Conservation (phyloP, 2,888 invertebrate species). For the Dendrolimus pini region DNA sequence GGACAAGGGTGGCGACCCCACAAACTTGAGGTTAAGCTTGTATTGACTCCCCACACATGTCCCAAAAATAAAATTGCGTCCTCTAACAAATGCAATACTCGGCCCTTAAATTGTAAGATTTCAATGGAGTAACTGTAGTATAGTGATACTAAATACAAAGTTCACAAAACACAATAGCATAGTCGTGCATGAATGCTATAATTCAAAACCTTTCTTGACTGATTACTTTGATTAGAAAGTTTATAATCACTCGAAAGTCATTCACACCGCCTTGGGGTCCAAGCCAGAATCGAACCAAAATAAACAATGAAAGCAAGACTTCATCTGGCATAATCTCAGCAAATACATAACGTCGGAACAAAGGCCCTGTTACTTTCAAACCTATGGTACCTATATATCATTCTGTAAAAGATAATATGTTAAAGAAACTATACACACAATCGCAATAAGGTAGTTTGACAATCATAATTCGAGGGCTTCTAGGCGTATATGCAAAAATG, state of each 20-base stretch:
- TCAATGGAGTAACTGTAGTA: too few relatives aligned
- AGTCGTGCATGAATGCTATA: not conserved
- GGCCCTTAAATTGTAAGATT: too few relatives aligned
- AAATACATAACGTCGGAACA: conserved; percentile 14
- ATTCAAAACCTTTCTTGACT: not conserved
- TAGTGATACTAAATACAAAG: too few relatives aligned
- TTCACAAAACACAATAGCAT: too few relatives aligned
- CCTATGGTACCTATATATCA: not conserved
- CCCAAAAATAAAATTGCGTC: too few relatives aligned
- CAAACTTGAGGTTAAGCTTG: too few relatives aligned
- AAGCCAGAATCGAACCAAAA: conserved; percentile 1
- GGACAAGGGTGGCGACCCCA: too few relatives aligned
- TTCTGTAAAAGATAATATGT: not conserved
- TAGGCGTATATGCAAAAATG: too few relatives aligned
- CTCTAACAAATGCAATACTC: too few relatives aligned
- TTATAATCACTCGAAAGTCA: not conserved
- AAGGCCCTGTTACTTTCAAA: conserved; percentile 10
- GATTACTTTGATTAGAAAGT: not conserved
- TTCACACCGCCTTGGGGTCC: not conserved
- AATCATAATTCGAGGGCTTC: too few relatives aligned
- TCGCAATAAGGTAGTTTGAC: too few relatives aligned
- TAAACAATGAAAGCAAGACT: conserved; percentile 5
- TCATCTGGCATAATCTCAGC: conserved; percentile 12
- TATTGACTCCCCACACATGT: too few relatives aligned
- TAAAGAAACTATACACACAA: not conserved